phyloP scores from a whole-genome alignment of 2,888 invertebrate species.

The Drosophila helvetica region DNA sequence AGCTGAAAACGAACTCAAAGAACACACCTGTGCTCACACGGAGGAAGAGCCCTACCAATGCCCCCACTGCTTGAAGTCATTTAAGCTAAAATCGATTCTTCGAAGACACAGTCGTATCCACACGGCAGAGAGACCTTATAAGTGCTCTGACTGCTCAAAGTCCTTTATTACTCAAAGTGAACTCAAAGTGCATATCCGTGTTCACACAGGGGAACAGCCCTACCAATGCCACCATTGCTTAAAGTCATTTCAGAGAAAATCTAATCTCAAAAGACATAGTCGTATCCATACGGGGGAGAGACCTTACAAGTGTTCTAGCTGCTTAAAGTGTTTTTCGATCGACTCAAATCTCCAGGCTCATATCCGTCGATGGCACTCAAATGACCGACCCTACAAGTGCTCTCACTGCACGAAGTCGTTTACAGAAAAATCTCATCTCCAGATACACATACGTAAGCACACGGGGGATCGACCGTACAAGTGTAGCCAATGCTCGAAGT shows the following conservation, averaged over 20 bases:
- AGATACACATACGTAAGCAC: too few species aligned
- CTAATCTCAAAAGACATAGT: background rate
- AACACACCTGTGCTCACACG: background rate
- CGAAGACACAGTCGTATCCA: too few species aligned
- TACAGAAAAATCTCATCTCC: too few species aligned
- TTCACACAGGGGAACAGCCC: background rate
- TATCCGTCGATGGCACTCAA: too few species aligned
- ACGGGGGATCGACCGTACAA: background rate
- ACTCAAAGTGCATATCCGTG: background rate
- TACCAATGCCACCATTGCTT: too few species aligned
- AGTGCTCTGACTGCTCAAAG: background rate
- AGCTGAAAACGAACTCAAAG: background rate
- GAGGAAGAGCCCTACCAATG: background rate
- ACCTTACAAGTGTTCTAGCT: too few species aligned
- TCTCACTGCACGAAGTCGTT: too few species aligned
- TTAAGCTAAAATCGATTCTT: too few species aligned
- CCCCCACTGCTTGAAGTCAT: background rate
- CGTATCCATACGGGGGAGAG: background rate
- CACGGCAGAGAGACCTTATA: too few species aligned
- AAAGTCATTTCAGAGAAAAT: background rate
- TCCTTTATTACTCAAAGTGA: background rate
- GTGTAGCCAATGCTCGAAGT: background rate
- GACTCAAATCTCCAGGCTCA: too few species aligned
- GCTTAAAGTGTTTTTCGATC: too few species aligned
- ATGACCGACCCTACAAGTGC: too few species aligned